Base-by-base conservation (phyloP, 2,888 invertebrate genomes). In the Rhagonycha fulva region DNA sequence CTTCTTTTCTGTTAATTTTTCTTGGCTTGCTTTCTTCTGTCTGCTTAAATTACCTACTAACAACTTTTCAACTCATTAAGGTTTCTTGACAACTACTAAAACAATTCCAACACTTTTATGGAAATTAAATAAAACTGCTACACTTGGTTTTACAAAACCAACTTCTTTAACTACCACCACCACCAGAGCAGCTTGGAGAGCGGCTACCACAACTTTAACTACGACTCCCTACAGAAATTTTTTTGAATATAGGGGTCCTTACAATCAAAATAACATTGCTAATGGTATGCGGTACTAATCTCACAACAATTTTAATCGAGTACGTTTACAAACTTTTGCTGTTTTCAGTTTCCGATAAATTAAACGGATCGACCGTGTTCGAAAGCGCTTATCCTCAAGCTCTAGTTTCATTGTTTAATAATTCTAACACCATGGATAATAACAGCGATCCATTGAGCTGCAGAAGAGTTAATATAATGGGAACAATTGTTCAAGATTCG, bases 401-500 rank as follows among this genome's bases (percentile, higher is more conserved):
- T n/a, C 62, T 78, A 7, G 69, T 76, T 24, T 28, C 74, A 14
- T 69, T 62, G 23, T 68, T 66, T 32, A 82, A 82, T 62, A 19
- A 4, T 11, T 71, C 73, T 1, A 76, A 72, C 9, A 90, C 91
- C 47, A 88, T 89, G 62, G 79, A 79, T 76, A 89, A 89, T 83
- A 89, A 89, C 81, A 72, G 74, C 3, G 82, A 84, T 10, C 88
- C 90, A 24, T 89, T 90, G 9, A 92, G 92, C 76, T 97, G 96
- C 86, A 95, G 94, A 75, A 92, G 95, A 60, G 92, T 94, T 77
- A 95, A 95, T 85, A 96, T 96, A 84, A 97, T 97, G 96, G 97
- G 97, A 66, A 95, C 93, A 68, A 96, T 97, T 83, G 96, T 97
- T 9, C 93, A 95, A 84, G 97, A 97, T 86, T 95, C 98, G 0